Conservation (phyloP, 2,888 invertebrate genomes). For the Lymantria dispar region DNA sequence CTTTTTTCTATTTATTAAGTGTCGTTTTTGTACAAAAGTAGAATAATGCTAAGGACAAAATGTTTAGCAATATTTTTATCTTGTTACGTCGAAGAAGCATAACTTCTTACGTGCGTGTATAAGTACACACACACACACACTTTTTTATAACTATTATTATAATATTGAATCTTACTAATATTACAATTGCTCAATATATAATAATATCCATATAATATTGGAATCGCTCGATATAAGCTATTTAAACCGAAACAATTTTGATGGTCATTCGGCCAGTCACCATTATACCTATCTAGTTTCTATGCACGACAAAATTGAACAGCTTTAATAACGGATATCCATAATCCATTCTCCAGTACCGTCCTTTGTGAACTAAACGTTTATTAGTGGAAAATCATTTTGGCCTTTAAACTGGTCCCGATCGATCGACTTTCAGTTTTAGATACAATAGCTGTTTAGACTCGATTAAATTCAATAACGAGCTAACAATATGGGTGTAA, state of each 20-base stretch:
- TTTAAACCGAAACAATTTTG: slow-evolving; percentile 25
- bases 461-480: slow-evolving; percentile 25
- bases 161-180: too few relatives aligned
- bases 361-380: slow-evolving; percentile 55
- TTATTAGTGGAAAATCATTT: slow-evolving; percentile 56
- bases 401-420: slow-evolving; percentile 40
- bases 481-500: slow-evolving; percentile 13
- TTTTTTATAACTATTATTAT: too few relatives aligned
- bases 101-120: too few relatives aligned
- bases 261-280: slow-evolving; percentile 20
- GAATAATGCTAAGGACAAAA: too few relatives aligned
- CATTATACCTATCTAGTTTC: slow-evolving; percentile 29
- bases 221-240: neutral
- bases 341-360: slow-evolving; percentile 49
- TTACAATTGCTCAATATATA: too few relatives aligned
- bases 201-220: neutral
- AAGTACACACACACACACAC: too few relatives aligned
- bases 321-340: slow-evolving; percentile 42
- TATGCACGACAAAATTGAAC: slow-evolving; percentile 34
- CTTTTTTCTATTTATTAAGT: too few relatives aligned
- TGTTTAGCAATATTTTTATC: too few relatives aligned
- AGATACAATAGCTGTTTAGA: slow-evolving; percentile 30
- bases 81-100: too few relatives aligned
- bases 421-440: slow-evolving; percentile 40
- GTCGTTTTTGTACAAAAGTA: too few relatives aligned